These are phyloP conservation scores for Drosophila cardini DNA, from an alignment of 1,140 invertebrate species.

Conservation along the genomic window DNA sequence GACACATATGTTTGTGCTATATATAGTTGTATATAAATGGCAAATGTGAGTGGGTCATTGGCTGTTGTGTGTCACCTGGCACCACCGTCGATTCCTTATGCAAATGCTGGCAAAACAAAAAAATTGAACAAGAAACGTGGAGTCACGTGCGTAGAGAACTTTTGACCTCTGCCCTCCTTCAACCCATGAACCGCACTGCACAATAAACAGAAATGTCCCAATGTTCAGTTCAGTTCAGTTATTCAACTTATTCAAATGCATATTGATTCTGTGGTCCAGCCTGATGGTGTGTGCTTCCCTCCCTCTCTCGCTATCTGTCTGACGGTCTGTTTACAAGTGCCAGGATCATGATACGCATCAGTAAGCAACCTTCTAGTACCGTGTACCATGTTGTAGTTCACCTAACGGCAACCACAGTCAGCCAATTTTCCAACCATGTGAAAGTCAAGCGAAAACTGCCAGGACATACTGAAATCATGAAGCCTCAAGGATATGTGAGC, in stretches of 20 bases:
- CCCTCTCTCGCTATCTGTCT: conserved; percentile 31
- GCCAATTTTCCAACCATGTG: conserved; percentile 9
- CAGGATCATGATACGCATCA: conserved; percentile 73
- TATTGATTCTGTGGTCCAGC: conserved; percentile 77
- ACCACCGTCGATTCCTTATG: conserved; percentile 41
- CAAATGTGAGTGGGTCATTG: conserved; percentile 17
- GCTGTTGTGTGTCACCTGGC: conserved; percentile 21
- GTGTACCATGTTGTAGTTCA: conserved; percentile 28
- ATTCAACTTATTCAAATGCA: conserved; percentile 72
- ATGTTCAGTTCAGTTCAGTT: not conserved
- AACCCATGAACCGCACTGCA: not conserved
- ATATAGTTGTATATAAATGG: conserved; percentile 10
- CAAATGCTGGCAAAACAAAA: conserved; percentile 51
- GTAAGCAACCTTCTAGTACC: conserved; percentile 47
- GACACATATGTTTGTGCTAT: not conserved
- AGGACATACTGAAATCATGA: conserved; percentile 3
- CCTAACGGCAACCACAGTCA: conserved; percentile 52
- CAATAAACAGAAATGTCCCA: conserved; percentile 22
- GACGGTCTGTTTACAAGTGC: conserved; percentile 68
- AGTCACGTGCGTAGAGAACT: conserved; percentile 66
- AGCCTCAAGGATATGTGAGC: conserved; percentile 13
- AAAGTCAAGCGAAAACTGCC: conserved; percentile 38
- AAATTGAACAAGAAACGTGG: conserved; percentile 44
- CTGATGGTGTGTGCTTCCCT: conserved; percentile 31
- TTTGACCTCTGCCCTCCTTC: conserved; percentile 12